Base-by-base conservation (phyloP, 1,140 invertebrate species). In the Philopotamus ludificatus region DNA sequence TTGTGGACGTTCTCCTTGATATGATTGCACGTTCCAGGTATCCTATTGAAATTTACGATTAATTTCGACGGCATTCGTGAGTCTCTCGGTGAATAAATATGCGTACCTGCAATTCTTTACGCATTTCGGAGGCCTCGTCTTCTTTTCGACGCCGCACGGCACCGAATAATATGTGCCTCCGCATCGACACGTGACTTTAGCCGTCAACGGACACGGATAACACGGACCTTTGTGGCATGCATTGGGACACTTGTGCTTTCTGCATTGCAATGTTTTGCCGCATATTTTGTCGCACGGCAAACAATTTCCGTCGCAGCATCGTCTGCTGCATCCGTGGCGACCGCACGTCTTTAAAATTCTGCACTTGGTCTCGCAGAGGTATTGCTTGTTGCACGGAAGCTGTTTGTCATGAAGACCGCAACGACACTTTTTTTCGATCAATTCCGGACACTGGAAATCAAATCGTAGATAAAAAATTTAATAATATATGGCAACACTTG, bases 301-400 rank as follows among this genome's bases (percentile, higher is more conserved):
- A 77, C 93, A 95, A 70, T 87, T 85, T 7, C 89, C 89, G 76
- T 89, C 86, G 76, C 92, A 94, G 73, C 93, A 95, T 86, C 95
- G 97, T 69, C 86, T 84, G 73, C 92, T 95, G 77, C 95, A 97
- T 1, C 85, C 81, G 81, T 98, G 94, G 70, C 90, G 88, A 1
- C 89, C 86, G 77, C 95, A 98, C 54, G 92, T 87, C 53, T 87
- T 85, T 58, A 87, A 83, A 42, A 85, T 87, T 68, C 88, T 90
- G 74, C 95, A 98, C 76, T 95, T 95, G 1, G 86, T 90, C 65
- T 95, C 93, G 81, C 95, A 98, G 20, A 86, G 83, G 73, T 89
- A 95, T 22, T 90, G 88, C 74, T 95, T 96, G 34, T 84, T 86
- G 73, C 94, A 98, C n/a, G 90, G 88, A 2, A 96, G 74, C 74